phyloP scores from a whole-genome alignment of 2,888 invertebrate species.

The Synanthedon tipuliformis region DNA sequence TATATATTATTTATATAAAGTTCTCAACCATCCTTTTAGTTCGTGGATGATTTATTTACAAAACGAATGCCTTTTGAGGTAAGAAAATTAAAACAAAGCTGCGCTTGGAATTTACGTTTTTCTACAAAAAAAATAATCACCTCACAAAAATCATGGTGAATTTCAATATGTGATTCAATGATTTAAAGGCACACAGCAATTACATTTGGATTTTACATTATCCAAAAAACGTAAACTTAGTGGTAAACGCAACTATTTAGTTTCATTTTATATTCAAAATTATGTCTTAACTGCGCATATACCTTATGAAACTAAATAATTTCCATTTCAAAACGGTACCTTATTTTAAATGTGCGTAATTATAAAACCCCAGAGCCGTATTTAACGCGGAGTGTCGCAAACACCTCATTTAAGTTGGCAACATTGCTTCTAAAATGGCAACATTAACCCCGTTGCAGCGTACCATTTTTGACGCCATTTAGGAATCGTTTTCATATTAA shows the following conservation, averaged over 20 bases:
- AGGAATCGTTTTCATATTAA: conserved; percentile 9
- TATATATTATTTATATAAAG: conserved; percentile 7
- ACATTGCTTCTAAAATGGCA: not conserved
- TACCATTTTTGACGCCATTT: not conserved
- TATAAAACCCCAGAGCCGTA: too few species aligned
- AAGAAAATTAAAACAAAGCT: not conserved
- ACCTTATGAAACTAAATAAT: not conserved
- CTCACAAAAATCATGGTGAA: not conserved
- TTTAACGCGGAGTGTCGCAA: not conserved
- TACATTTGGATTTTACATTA: not conserved
- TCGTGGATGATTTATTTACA: not conserved
- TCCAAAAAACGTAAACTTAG: not conserved
- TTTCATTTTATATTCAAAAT: not conserved
- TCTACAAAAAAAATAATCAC: not conserved
- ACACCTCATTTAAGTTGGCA: not conserved
- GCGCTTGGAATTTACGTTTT: not conserved
- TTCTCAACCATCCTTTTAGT: not conserved
- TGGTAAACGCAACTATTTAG: not conserved
- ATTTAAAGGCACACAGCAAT: not conserved
- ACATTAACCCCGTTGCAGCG: not conserved
- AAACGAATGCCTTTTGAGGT: not conserved
- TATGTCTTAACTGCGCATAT: not conserved
- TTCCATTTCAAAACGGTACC: not conserved
- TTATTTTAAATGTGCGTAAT: not conserved
- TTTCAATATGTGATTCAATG: not conserved